Evolutionary conservation across 1,140 invertebrate species (phyloP), one percentile per base, ranked within the genome.

Genomic region (Psix sp.): DNA sequence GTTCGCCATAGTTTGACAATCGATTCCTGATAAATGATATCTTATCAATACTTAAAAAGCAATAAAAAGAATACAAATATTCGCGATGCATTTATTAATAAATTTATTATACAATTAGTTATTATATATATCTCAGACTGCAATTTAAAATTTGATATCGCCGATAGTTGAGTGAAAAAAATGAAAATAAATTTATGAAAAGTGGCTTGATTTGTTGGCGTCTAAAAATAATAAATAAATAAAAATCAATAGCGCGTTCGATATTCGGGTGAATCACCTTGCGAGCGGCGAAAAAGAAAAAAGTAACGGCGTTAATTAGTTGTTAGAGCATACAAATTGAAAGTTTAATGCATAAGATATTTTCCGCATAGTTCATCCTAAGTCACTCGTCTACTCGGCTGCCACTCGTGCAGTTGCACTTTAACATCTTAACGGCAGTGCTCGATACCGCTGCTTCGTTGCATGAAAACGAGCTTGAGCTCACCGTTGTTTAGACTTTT

Each of bases 381-480:
- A 60, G 56, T 57, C 54, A 35, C 42, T 40, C 45, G 14, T 49
- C 45, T 49, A 33, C 39, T 56, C 43, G 18, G 35, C 43, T 21
- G 45, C 11, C 24, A 29, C 5, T 35, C 38, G 46, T 42, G 46
- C 57, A 35, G 38, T 51, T 62, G 57, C 57, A 62, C 57, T 49
- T 60, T 60, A 60, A 60, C 56, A 60, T 60, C 56, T 60, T 60
- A 60, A 60, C 56, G 56, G 46, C 45, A 51, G 18, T 62, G 46
- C 36, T 62, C 26, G 57, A 51, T 62, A 62, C 46, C 46, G 45
- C 26, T 62, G 35, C 17, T 49, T 26, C 42, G 36, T 5, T 35
- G 36, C 35, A 49, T 35, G 57, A 62, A 62, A 49, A 33, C 20
- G 5, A 62, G 42, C 29, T 60, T 26, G 11, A n/a, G 9, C 29